These are phyloP conservation scores for Bambusicola thoracicus DNA, from an alignment of 2,113 vertebrate genomes.

Conservation along the genomic window DNA sequence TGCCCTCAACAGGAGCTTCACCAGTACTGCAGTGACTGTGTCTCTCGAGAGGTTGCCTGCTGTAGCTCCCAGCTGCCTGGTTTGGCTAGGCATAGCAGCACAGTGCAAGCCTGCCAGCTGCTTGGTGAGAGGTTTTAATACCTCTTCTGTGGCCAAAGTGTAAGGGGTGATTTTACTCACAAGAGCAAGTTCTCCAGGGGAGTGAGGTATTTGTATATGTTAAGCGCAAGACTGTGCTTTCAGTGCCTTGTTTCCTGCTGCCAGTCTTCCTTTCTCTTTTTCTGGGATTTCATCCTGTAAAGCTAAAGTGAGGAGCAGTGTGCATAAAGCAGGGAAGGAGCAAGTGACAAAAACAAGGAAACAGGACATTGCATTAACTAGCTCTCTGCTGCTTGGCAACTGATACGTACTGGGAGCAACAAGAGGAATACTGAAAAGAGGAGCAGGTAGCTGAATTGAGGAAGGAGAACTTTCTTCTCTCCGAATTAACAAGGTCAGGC, in stretches of 20 bases:
- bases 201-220: neutral
- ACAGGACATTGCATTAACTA: neutral
- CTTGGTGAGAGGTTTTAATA: neutral
- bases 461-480: neutral
- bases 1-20: neutral
- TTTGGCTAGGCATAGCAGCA: neutral
- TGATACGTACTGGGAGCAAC: neutral
- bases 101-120: neutral
- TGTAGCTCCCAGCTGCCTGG: neutral
- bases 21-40: neutral
- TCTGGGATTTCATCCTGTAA: neutral
- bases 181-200: neutral
- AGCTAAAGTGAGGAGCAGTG: neutral
- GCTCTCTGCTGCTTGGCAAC: constrained; percentile 41
- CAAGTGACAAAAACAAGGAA: constrained; percentile 29
- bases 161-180: neutral
- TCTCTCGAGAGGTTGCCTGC: neutral
- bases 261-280: neutral
- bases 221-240: neutral
- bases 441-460: neutral
- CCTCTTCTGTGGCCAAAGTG: neutral
- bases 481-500: neutral
- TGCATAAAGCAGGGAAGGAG: constrained; percentile 4
- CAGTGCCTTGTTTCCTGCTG: neutral
- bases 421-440: neutral